Evolutionary conservation across 2,888 invertebrate genomes (phyloP), one percentile per base, ranked within the genome.

Genomic region (Athalia circularis): DNA sequence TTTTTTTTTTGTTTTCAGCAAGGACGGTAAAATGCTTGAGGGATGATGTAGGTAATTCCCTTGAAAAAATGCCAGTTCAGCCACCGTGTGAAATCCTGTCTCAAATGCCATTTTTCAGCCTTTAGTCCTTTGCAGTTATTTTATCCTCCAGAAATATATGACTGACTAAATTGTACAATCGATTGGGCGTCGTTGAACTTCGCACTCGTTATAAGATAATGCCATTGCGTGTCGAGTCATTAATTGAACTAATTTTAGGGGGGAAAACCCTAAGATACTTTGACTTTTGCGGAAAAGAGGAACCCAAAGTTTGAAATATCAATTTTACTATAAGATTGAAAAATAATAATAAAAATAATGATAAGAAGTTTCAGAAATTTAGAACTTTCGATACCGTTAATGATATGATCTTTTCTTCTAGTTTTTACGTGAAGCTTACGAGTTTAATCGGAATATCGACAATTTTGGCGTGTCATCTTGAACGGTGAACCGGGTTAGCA

Each of bases 21-120:
- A 29, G 29, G 29, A 29, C 29, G 29, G 29, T 47, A 47, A 65
- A 48, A 13, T 4, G 48, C 8, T n/a, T 65, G 15, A 13, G 15
- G 65, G 48, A 48, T 65, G 65, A 65, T 65, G 65, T 65, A n/a
- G 47, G 65, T 65, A 48, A 65, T 65, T 65, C 47, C 48, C 65
- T 48, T 65, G 9, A 65, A 65, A 15, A 13, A 47, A 65, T 13
- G 65, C 48, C 13, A 48, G 65, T 48, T 65, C 65, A 65, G 48
- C 65, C 48, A 65, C 65, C 65, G 13, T 65, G 48, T 48, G 13
- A 65, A 48, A 65, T 65, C 48, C 47, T 65, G 48, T 48, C 65
- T 48, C 65, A 15, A 65, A 65, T 65, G 65, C 48, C 65, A 65
- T 48, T 47, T 65, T 47, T 65, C 65, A 11, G 48, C 65, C 48